Evolutionary conservation across 2,113 vertebrate species (phyloP), one percentile per base, ranked within the genome.

Genomic region (Chaenogobius annularis): DNA sequence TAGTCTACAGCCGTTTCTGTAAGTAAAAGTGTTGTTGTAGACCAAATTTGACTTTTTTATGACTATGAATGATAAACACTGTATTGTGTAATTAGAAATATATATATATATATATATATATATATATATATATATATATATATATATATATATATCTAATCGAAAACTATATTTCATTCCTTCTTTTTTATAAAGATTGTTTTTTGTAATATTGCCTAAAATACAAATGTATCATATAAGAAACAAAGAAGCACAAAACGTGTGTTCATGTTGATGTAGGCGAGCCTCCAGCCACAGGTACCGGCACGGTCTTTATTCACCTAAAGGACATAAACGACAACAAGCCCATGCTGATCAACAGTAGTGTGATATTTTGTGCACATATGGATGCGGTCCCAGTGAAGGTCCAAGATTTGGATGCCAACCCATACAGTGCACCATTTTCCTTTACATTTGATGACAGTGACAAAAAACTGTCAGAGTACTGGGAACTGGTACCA

Each of bases 261-360:
- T 65, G 44, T 20, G 37, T 17, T 7, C 47, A 20, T 55, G 13
- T 13, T 10, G 10, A 72, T 74, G 0, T 22, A 91, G 96, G 92
- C 44, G 0, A 83, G 1, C 95, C 93, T 5, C 89, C 84, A 0
- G 86, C 70, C 50, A 95, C 93, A 0, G 89, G 89, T 0, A 94
- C 92, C 0, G 83, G 88, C 54, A 94, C 91, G 0, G 23, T 96
- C 55, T 14, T 52, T 15, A 48, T 96, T 47, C 83, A 93, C 72
- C 76, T 96, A n/a, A 54, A 63, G 0, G 95, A 96, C 43, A 0
- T 86, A 50, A 95, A 91, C 15, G 94, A 95, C 87, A 88, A 92
- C 1, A 15, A 0, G 0, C 95, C 94, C 0, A 0, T 7, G 0
- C 86, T 96, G 73, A 10, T 22, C 3, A 81, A 68, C 19, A 84